These are phyloP conservation scores for Eilema sororculum DNA, from an alignment of 2,888 invertebrate genomes.

Conservation along the genomic window DNA sequence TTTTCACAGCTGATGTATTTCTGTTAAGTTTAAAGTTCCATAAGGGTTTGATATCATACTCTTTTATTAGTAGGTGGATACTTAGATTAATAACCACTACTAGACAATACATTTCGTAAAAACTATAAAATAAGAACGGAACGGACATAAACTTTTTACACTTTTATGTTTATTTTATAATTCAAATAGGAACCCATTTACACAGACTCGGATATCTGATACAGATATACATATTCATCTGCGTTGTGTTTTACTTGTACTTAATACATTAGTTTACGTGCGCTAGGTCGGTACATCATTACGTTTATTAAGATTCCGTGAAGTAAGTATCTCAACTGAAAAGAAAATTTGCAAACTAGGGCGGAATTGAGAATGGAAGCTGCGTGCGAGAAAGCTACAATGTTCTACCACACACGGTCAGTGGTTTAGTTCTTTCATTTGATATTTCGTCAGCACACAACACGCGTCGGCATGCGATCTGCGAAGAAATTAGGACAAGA, in stretches of 20 bases:
- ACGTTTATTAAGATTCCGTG: neutral
- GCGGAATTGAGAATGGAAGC: slow-evolving; percentile 67
- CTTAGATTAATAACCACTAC: no score
- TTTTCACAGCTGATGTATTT: no score
- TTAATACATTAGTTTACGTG: neutral
- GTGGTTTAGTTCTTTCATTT: slow-evolving; percentile 57
- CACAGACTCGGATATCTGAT: no score
- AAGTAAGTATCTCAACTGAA: neutral
- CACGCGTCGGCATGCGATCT: slow-evolving; percentile 53
- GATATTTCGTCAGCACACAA: slow-evolving; percentile 62
- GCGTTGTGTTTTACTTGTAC: neutral
- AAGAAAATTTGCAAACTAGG: slow-evolving; percentile 38
- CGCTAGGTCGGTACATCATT: no score
- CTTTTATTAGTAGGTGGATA: no score
- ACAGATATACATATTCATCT: neutral
- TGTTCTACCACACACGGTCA: slow-evolving; percentile 38
- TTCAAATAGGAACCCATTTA: neutral
- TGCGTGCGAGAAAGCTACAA: slow-evolving; percentile 70
- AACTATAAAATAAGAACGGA: no score
- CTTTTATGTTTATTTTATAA: no score
- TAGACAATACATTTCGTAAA: no score
- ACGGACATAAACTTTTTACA: no score
- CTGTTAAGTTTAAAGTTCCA: no score
- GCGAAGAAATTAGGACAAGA: slow-evolving; percentile 42
- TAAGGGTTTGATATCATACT: no score